phyloP scores from a whole-genome alignment of 2,797 vertebrate species.

The Ataeniobius toweri region DNA sequence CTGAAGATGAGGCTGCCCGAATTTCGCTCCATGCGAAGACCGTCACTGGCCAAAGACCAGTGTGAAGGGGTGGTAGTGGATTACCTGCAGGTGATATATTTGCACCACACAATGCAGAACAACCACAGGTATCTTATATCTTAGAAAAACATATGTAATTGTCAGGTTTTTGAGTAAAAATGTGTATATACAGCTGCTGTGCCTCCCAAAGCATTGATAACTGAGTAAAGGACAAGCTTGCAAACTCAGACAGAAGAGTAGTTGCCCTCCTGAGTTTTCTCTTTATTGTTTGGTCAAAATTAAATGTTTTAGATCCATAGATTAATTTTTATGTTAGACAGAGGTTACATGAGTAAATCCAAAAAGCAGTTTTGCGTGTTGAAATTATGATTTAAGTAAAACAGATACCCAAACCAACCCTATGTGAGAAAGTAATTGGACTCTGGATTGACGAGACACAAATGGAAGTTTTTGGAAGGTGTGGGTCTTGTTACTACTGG shows the following conservation, averaged over 20 bases:
- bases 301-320: not conserved
- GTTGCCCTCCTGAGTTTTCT: not conserved
- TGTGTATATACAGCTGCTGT: not conserved
- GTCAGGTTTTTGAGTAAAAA: not conserved
- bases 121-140: not conserved
- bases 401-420: not conserved
- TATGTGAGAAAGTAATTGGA: too few species aligned
- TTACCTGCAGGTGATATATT: conserved; percentile 81
- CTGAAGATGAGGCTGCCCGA: conserved; percentile 87
- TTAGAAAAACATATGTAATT: not conserved
- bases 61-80: conserved; percentile 91
- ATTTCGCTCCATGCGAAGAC: conserved; percentile 79
- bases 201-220: not conserved
- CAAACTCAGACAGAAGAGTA: not conserved
- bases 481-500: too few species aligned
- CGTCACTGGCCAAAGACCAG: conserved; percentile 87
- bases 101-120: not conserved
- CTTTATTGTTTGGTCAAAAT: not conserved
- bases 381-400: not conserved
- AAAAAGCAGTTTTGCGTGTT: too few species aligned
- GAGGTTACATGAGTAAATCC: too few species aligned
- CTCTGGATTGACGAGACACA: too few species aligned
- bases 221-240: not conserved
- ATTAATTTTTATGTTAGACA: not conserved
- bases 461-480: too few species aligned